phyloP scores from a whole-genome alignment of 2,113 vertebrate species.

The Salvelinus alpinus region DNA sequence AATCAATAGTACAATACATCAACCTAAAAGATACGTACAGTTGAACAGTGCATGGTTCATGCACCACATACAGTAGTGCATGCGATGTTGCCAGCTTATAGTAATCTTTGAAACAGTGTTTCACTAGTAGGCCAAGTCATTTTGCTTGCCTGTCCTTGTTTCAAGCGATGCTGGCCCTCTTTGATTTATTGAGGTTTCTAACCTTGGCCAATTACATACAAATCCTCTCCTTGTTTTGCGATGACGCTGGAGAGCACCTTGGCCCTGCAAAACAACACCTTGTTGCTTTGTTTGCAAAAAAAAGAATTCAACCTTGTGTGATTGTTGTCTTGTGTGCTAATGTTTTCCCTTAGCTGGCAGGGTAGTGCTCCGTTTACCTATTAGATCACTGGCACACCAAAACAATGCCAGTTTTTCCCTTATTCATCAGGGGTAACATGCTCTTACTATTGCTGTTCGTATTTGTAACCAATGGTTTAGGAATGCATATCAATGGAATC shows the following conservation, averaged over 20 bases:
- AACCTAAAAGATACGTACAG: constrained; percentile 3
- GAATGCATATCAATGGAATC: not conserved
- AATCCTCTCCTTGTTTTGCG: constrained; percentile 31
- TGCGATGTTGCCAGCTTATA: not conserved
- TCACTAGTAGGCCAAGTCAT: constrained; percentile 5
- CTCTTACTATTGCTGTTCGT: not conserved
- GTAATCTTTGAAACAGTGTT: not conserved
- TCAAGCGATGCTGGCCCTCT: constrained; percentile 35
- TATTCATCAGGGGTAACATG: not conserved
- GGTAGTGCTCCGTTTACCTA: constrained; percentile 39
- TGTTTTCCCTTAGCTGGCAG: constrained; percentile 42
- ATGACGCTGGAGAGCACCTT: constrained; percentile 25
- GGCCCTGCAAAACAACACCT: constrained; percentile 24
- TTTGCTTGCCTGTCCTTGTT: constrained; percentile 60
- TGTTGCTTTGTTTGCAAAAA: constrained; percentile 59
- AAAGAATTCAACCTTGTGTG: constrained; percentile 57
- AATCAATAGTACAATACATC: not conserved
- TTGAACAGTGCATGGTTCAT: not conserved
- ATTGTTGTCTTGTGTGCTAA: constrained; percentile 40
- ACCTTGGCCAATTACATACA: constrained; percentile 62
- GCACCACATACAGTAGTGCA: not conserved
- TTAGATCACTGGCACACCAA: constrained; percentile 50
- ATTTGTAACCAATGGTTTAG: not conserved
- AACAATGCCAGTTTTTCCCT: not conserved
- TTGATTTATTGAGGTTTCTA: constrained; percentile 66